Percentiles rank a stretch among this genome's conserved stretches.
phyloP scores from a whole-genome alignment of 2,797 vertebrate species.

The Anguilla marmorata region DNA sequence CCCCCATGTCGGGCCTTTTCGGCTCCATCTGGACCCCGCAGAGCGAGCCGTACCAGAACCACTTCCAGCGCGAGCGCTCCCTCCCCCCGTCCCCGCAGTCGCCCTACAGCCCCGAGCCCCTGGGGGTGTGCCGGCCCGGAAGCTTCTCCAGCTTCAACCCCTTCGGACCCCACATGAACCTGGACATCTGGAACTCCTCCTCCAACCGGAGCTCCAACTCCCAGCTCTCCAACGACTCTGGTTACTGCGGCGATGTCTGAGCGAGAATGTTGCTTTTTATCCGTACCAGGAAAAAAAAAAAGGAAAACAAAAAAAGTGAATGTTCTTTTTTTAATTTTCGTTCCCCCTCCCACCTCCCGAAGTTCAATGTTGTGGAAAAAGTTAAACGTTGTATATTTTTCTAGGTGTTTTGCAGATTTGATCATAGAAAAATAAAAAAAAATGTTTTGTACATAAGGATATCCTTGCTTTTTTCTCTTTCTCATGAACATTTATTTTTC shows the following conservation, averaged over 20 bases:
- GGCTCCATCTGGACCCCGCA: constrained; percentile 99
- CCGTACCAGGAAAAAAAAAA: constrained; percentile 54
- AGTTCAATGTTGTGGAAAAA: constrained; percentile 78
- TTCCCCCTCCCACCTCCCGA: constrained; percentile 43
- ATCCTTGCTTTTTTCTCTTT: constrained; percentile 20
- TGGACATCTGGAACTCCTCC: constrained; percentile 97
- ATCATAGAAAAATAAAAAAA: constrained; percentile 73
- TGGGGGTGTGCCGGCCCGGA: constrained; percentile 78
- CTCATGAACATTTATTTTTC: background rate
- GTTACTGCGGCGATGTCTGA: constrained; percentile 86
- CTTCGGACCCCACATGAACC: constrained; percentile 96
- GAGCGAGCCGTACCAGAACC: constrained; percentile 86
- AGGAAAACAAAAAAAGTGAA: constrained; percentile 66
- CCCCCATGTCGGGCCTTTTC: constrained; percentile 97
- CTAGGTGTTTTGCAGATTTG: constrained; percentile 86
- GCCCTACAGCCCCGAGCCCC: constrained; percentile 79
- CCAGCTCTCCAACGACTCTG: constrained; percentile 91
- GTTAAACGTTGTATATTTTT: constrained; percentile 84
- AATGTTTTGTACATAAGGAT: constrained; percentile 70
- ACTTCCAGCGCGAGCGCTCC: constrained; percentile 75
- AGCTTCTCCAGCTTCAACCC: constrained; percentile 93
- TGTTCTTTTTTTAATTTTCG: constrained; percentile 71
- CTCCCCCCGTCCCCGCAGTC: constrained; percentile 78
- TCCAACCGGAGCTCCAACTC: constrained; percentile 89
- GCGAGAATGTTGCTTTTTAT: constrained; percentile 70